Evolutionary conservation across 2,113 vertebrate species (phyloP).

Genomic region (Corvus hawaiiensis): DNA sequence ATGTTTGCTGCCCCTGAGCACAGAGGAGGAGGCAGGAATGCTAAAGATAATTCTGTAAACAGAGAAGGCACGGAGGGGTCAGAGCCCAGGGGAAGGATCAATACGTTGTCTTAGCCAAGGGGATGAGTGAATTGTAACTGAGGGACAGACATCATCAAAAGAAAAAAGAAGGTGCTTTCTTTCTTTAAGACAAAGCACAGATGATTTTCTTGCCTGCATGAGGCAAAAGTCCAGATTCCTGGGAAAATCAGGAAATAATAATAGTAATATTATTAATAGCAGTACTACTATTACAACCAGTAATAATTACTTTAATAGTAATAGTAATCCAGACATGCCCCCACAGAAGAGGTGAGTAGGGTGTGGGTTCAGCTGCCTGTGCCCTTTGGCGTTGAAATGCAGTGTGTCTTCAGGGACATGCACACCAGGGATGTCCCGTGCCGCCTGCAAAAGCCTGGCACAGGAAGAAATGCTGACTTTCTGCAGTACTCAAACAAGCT

Average conservation of each 20-base stretch:
- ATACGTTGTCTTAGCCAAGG: neutral
- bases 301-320: neutral
- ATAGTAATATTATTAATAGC: neutral
- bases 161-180: neutral
- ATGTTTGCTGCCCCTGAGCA: conserved; percentile 8
- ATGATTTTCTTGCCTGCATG: neutral
- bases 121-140: rapidly evolving
- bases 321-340: neutral
- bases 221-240: neutral
- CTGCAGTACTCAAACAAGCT: neutral
- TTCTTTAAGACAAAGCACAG: neutral
- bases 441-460: neutral
- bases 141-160: neutral
- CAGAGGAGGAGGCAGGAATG: conserved; percentile 1
- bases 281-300: neutral
- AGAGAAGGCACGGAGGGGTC: neutral
- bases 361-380: rapidly evolving
- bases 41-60: conserved; percentile 56
- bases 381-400: neutral
- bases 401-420: rapidly evolving
- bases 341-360: neutral
- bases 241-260: neutral
- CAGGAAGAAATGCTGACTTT: neutral
- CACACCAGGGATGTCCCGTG: rapidly evolving
- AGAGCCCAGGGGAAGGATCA: conserved; percentile 10